These are phyloP conservation scores for Mythimna vitellina DNA, from an alignment of 2,888 invertebrate species.

Conservation along the genomic window DNA sequence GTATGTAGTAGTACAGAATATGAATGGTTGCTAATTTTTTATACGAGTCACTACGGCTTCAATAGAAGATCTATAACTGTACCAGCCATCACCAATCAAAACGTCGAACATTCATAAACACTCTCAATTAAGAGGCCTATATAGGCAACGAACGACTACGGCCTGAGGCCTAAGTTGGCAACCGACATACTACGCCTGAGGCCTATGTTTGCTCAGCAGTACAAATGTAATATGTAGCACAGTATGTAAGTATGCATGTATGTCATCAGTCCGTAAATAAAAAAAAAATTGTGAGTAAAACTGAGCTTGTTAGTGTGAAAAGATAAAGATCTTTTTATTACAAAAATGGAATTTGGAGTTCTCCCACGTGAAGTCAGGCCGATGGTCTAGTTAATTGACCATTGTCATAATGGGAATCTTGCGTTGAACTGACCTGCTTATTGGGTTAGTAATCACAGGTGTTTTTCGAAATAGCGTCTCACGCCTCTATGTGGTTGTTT, in stretches of 20 bases:
- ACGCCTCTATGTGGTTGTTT: slow-evolving; percentile 77
- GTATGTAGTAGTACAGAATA: background rate
- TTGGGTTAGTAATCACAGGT: slow-evolving; percentile 80
- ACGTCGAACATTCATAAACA: background rate
- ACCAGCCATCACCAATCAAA: slow-evolving; percentile 1
- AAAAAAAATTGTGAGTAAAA: slow-evolving; percentile 45
- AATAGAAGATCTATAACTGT: background rate
- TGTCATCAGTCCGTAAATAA: slow-evolving; percentile 42
- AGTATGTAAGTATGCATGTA: slow-evolving; percentile 32
- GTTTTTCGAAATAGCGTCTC: slow-evolving; percentile 85
- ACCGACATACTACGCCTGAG: slow-evolving; percentile 1
- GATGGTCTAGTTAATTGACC: slow-evolving; percentile 85
- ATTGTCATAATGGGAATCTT: slow-evolving; percentile 87
- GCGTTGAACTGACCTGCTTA: slow-evolving; percentile 83
- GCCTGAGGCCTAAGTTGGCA: slow-evolving; percentile 3
- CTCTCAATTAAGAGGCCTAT: slow-evolving; percentile 6
- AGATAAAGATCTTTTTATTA: slow-evolving; percentile 59
- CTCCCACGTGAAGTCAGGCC: slow-evolving; percentile 77
- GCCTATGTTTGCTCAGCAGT: background rate
- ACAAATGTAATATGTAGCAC: slow-evolving; percentile 18
- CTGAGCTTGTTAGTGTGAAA: slow-evolving; percentile 54
- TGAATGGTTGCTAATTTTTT: background rate
- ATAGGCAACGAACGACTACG: background rate
- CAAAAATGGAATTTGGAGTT: slow-evolving; percentile 71
- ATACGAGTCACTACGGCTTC: background rate